A percentile compares a stretch with the other conserved stretches of the same genome.
phyloP scores from a whole-genome alignment of 2,888 invertebrate species.

The Amiota communis region DNA sequence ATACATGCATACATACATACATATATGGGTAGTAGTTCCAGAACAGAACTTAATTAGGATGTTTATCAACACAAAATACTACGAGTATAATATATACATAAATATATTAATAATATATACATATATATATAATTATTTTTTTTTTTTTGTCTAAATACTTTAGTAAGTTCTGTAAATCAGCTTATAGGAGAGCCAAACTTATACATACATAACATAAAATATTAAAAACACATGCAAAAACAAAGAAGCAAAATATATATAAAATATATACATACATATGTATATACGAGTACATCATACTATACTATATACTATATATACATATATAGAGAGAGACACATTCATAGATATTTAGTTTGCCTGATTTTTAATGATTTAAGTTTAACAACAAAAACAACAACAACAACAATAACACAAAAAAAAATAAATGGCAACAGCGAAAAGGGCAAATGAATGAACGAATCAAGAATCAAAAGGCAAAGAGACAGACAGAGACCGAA shows the following conservation, averaged over 20 bases:
- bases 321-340: not conserved
- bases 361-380: not conserved
- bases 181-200: not conserved
- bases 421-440: not conserved
- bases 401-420: not conserved
- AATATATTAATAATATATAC: too few species aligned
- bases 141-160: slow-evolving; percentile 16
- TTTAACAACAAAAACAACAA: too few species aligned
- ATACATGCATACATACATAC: not conserved
- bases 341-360: slow-evolving; percentile 1
- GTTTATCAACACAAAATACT: slow-evolving; percentile 1
- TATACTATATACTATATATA: slow-evolving; percentile 12
- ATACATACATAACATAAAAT: slow-evolving; percentile 1
- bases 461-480: too few species aligned
- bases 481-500: too few species aligned
- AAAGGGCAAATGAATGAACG: too few species aligned
- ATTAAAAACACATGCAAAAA: not conserved
- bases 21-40: slow-evolving; percentile 27
- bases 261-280: slow-evolving; percentile 14
- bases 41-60: slow-evolving; percentile 18
- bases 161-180: slow-evolving; percentile 18
- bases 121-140: not conserved
- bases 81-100: too few species aligned
- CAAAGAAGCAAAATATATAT: not conserved
- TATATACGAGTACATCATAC: not conserved